phyloP scores from a whole-genome alignment of 2,113 vertebrate genomes.

The Catharus fuscescens region DNA sequence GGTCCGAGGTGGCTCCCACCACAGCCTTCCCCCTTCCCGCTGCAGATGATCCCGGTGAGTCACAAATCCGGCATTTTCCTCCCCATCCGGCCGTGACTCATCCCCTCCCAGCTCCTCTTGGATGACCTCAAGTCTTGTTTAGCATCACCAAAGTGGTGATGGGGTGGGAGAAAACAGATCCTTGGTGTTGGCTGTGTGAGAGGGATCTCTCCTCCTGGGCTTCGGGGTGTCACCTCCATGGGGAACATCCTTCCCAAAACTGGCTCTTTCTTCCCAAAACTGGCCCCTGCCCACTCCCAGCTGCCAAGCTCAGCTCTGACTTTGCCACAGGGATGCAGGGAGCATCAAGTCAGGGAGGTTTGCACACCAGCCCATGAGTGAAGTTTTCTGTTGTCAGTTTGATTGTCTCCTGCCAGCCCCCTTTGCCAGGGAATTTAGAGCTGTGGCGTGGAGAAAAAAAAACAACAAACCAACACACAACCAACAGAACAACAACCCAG shows the following conservation, averaged over 20 bases:
- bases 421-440: conserved; percentile 8
- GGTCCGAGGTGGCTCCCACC: not conserved
- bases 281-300: not conserved
- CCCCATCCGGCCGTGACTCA: not conserved
- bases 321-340: not conserved
- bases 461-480: rapidly evolving
- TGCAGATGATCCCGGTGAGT: not conserved
- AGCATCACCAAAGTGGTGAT: not conserved
- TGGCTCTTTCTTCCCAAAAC: not conserved
- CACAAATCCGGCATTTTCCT: not conserved
- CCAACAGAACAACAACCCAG: not conserved
- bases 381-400: not conserved
- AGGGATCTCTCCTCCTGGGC: not conserved
- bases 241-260: not conserved
- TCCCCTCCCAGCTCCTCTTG: not conserved
- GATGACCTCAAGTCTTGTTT: not conserved
- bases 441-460: not conserved
- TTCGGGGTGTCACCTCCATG: rapidly evolving
- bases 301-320: rapidly evolving
- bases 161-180: not conserved
- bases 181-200: not conserved
- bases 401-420: not conserved
- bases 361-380: not conserved
- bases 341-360: not conserved
- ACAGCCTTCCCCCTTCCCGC: not conserved